Evolutionary conservation across 1,140 invertebrate species (phyloP), one percentile per base, ranked within the genome.

Genomic region (Dreissena polymorpha): DNA sequence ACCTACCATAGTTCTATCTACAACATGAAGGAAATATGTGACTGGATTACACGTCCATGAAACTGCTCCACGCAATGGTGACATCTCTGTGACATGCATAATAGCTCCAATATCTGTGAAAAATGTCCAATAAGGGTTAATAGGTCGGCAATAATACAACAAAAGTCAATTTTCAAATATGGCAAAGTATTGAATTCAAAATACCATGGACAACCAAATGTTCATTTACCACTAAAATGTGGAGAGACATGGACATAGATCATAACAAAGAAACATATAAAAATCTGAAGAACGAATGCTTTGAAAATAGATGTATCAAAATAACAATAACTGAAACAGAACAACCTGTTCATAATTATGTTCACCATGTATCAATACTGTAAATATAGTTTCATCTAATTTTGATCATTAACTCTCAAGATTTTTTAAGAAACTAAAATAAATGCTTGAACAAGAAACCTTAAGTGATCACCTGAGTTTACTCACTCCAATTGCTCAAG

Each of bases 21-120:
- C 98, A 89, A 97, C 96, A 94, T 99, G 98, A 86, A 99, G 94
- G 95, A 98, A 99, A 94, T 99, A 99, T 70, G 97, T 97, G 83
- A 99, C 97, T 75, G 98, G 97, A 93, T 98, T 99, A 76, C 97
- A 97, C 81, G 98, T 99, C 98, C 98, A 99, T 10, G 97, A 99
- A 50, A 99, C 98, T 8, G 97, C 98, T 87, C 97, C 98, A 88
- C 96, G 96, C 70, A 98, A 93, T 10, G 98, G 97, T 83, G 97
- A 96, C 95, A 99, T 96, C 93, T 98, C 97, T 69, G 96, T 97
- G 14, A 99, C 97, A 92, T 99, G 97, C 97, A 99, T 98, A 90
- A 99, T 99, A 55, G 98, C 98, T 76, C 98, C 98, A 91, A 99
- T 99, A 94, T 99, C 98, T 95, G 95, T 94, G 86, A 89, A 89